These are phyloP conservation scores for Hippocampus zosterae DNA, from an alignment of 2,113 vertebrate species.

Conservation along the genomic window DNA sequence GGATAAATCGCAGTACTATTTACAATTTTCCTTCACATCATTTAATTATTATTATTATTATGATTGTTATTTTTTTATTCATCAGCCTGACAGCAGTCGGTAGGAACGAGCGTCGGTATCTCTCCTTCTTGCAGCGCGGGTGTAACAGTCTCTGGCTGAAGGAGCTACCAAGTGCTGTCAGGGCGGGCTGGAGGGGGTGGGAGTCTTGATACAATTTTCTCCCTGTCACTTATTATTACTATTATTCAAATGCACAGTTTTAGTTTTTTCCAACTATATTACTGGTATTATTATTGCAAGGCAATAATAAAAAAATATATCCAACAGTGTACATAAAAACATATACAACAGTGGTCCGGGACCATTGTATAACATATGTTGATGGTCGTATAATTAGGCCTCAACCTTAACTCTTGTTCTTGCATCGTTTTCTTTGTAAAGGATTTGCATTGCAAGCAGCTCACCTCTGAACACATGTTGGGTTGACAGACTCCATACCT, in stretches of 20 bases:
- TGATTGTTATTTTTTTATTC: no score
- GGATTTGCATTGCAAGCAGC: constrained; percentile 12
- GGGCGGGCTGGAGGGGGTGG: no score
- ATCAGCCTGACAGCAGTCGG: no score
- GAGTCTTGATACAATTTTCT: constrained; percentile 16
- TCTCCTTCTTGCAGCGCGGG: no score
- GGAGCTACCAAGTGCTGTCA: no score
- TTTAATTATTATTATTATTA: no score
- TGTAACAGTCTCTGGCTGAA: no score
- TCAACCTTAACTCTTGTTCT: constrained; percentile 19
- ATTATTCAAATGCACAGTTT: not conserved
- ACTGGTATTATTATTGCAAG: not conserved
- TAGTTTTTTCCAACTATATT: not conserved
- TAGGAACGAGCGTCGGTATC: no score
- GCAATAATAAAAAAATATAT: not conserved
- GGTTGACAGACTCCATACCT: constrained; percentile 50
- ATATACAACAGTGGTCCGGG: not conserved
- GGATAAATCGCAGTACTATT: no score
- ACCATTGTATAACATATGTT: not conserved
- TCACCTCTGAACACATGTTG: not conserved
- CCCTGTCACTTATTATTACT: not conserved
- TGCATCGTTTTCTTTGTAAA: not conserved
- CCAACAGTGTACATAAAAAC: not conserved
- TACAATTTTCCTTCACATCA: no score
- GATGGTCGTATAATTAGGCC: not conserved